phyloP scores from a whole-genome alignment of 2,888 invertebrate species.

The Asteroscopus sphinx region DNA sequence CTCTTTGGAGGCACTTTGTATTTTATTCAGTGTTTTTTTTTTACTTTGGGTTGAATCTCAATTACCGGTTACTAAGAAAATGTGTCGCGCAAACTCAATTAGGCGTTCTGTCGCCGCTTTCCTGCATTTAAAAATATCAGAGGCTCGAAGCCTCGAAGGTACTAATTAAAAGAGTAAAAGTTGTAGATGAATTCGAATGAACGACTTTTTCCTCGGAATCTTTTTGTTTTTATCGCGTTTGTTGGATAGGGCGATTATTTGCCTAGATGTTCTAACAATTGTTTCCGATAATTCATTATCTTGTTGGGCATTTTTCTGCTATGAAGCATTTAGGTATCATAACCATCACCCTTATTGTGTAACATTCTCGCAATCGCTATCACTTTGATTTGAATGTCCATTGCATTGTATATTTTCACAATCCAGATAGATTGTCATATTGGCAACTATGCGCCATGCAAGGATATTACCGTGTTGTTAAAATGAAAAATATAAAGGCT shows the following conservation, averaged over 20 bases:
- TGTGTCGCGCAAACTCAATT: constrained; percentile 60
- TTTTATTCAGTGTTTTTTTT: constrained; percentile 55
- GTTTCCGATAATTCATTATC: too few relatives aligned
- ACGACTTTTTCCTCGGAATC: not conserved
- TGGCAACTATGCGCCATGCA: too few relatives aligned
- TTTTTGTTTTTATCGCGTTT: constrained; percentile 10
- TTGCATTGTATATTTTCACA: too few relatives aligned
- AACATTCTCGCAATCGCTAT: too few relatives aligned
- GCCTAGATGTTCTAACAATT: not conserved
- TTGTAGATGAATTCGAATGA: constrained; percentile 35
- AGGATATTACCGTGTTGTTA: too few relatives aligned
- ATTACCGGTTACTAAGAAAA: constrained; percentile 57
- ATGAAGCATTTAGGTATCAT: too few relatives aligned
- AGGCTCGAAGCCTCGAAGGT: constrained; percentile 18
- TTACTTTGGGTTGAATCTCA: constrained; percentile 49
- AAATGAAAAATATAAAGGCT: too few relatives aligned
- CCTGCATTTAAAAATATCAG: constrained; percentile 41
- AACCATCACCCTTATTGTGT: too few relatives aligned
- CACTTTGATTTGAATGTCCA: too few relatives aligned
- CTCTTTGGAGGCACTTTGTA: constrained; percentile 42
- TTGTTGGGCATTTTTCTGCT: too few relatives aligned
- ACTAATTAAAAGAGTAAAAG: constrained; percentile 43
- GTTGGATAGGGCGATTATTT: constrained; percentile 6
- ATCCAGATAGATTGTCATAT: too few relatives aligned
- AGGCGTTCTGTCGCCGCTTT: constrained; percentile 37